A percentile compares a stretch with the other conserved stretches of the same genome.
Evolutionary conservation across 2,888 invertebrate species (phyloP).

Genomic region (Drosophila fulvimacula): DNA sequence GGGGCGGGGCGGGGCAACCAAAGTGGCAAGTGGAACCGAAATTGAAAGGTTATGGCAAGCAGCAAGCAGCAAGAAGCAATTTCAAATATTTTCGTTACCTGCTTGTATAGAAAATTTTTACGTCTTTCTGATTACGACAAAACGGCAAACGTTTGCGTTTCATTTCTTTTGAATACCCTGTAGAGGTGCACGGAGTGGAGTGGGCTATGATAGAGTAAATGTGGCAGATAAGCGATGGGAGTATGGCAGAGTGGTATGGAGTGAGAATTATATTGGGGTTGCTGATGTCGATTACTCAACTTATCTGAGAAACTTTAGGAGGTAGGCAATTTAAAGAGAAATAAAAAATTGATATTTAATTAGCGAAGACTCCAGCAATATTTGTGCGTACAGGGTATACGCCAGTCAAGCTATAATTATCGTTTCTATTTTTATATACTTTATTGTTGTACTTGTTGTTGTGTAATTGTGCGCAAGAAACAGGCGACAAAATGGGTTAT

Average conservation of each 20-base stretch:
- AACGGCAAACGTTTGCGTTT: constrained; percentile 57
- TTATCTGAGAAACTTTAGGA: too few species aligned
- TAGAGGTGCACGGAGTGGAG: not conserved
- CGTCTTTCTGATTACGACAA: constrained; percentile 76
- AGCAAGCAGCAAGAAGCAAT: constrained; percentile 76
- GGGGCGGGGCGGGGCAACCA: not conserved
- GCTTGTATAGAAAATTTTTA: constrained; percentile 72
- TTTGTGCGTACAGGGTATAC: constrained; percentile 18
- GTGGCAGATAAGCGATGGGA: not conserved
- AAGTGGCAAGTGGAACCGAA: constrained; percentile 15
- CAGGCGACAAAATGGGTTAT: constrained; percentile 61
- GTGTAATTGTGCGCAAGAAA: constrained; percentile 77
- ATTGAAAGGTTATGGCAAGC: constrained; percentile 65
- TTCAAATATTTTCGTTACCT: constrained; percentile 79
- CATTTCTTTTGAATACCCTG: constrained; percentile 41
- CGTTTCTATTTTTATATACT: constrained; percentile 3
- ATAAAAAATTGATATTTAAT: too few species aligned
- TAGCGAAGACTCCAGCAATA: too few species aligned
- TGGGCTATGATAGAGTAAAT: not conserved
- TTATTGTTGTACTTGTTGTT: constrained; percentile 65
- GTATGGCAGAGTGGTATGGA: too few species aligned
- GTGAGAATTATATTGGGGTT: not conserved
- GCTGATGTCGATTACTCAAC: too few species aligned
- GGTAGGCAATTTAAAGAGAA: too few species aligned
- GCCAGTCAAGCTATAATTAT: not conserved